These are phyloP conservation scores for Diarsia dahlii DNA, from an alignment of 2,888 invertebrate species.

Conservation along the genomic window DNA sequence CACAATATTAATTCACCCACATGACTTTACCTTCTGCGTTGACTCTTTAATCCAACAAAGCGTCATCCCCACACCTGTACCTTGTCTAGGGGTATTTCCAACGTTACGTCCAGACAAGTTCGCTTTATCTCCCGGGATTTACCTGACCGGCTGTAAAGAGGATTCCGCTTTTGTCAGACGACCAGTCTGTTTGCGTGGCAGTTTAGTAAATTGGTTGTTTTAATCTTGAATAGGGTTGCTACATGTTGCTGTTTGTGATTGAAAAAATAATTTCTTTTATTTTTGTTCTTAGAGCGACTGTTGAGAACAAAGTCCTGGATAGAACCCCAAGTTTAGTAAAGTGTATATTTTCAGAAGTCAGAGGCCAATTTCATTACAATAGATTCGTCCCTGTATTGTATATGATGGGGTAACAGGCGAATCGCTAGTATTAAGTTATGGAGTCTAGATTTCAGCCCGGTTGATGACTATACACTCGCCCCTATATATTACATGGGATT, in stretches of 20 bases:
- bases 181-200: neutral
- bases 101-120: slow-evolving; percentile 32
- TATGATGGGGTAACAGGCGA: neutral
- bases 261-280: neutral
- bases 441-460: too few species aligned
- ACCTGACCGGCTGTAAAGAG: slow-evolving; percentile 15
- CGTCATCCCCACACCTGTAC: slow-evolving; percentile 4
- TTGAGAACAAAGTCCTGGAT: neutral
- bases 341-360: neutral
- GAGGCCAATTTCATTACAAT: neutral
- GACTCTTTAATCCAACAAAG: slow-evolving; percentile 36
- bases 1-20: neutral
- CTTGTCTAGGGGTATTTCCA: slow-evolving; percentile 9
- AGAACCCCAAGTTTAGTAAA: neutral
- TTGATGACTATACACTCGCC: too few species aligned
- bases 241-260: neutral
- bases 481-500: too few species aligned
- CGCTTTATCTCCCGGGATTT: slow-evolving; percentile 40
- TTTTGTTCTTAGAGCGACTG: neutral
- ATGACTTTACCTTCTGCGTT: neutral
- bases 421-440: neutral
- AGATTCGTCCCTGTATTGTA: neutral
- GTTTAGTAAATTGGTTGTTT: slow-evolving; percentile 2
- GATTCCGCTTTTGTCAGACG: slow-evolving; percentile 23
- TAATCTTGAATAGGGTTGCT: slow-evolving; percentile 13